Base-by-base conservation (phyloP, 2,888 invertebrate genomes). In the Aquatica leii region DNA sequence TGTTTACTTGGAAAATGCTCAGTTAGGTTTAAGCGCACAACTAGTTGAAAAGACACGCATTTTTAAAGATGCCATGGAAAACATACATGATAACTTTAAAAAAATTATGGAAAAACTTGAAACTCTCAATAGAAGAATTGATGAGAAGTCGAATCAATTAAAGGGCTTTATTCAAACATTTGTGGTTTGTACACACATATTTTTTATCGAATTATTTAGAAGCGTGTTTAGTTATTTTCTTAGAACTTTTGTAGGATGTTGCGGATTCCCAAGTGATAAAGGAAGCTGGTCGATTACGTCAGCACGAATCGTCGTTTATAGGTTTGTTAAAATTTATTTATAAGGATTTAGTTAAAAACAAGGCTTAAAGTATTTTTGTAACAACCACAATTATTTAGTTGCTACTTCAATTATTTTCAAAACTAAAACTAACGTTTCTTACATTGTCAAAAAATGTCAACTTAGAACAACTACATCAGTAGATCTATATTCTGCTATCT, bases 1-100 rank as follows among this genome's bases (percentile, higher is more conserved):
- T 12, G 18, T 41, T 4, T 54, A 59, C 21, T 46, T 49, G 5
- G 50, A 59, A 34, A 63, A 59, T 55, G 17, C 48, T 15, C 11
- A 54, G 31, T 64, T 12, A 55, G 46, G 11, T 8, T 5, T n/a
- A 11, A 63, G 12, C 14, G 17, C 11, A n/a, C 17, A 18, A 9
- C 20, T 18, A 8, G 24, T 59, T 1, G 53, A 43, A 8, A 15
- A 17, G 14, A 8, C 34, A n/a, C 15, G 51, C 1, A 15, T 21
- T n/a, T 14, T 63, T 2, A 54, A 34, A 31, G 18, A 18, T n/a
- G 34, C n/a, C 5, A 24, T 62, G 3, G 35, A 18, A 11, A 53
- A 49, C 11, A 24, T 63, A 6, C 24, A 18, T 6, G 14, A 9
- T 4, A 24, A 31, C n/a, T n/a, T n/a, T n/a, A n/a, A n/a, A n/a